Evolutionary conservation across 2,888 invertebrate genomes (phyloP).

Genomic region (Amblyteles armatorius): DNA sequence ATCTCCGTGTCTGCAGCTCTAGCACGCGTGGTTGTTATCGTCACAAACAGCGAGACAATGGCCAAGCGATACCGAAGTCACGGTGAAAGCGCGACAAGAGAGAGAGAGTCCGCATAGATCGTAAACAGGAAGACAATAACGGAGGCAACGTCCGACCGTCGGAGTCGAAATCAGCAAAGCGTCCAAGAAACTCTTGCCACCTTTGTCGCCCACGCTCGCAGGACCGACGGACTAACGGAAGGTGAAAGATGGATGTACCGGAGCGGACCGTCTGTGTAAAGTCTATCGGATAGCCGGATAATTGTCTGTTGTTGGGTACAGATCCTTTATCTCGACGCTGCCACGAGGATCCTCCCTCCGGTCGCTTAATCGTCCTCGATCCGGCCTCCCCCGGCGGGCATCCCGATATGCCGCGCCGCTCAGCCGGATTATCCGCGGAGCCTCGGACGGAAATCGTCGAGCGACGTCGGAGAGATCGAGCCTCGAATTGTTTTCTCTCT

Average conservation of each 20-base stretch:
- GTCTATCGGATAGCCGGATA: conserved; percentile 40
- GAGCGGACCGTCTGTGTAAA: background rate
- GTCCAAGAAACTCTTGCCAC: conserved; percentile 24
- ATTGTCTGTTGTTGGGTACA: conserved; percentile 34
- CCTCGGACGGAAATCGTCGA: conserved; percentile 2
- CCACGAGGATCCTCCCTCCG: background rate
- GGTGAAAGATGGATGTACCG: conserved; percentile 10
- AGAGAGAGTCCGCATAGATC: conserved; percentile 28
- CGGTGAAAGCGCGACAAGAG: conserved; percentile 55
- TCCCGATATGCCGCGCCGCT: background rate
- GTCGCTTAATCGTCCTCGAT: background rate
- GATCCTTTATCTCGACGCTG: conserved; percentile 12
- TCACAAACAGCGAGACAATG: conserved; percentile 47
- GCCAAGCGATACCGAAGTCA: conserved; percentile 31
- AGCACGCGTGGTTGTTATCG: conserved; percentile 18
- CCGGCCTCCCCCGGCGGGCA: background rate
- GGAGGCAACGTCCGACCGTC: conserved; percentile 9
- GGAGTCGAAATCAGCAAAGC: conserved; percentile 33
- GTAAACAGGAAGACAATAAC: conserved; percentile 50
- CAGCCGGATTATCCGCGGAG: conserved; percentile 13
- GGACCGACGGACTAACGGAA: conserved; percentile 7
- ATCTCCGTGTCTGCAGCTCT: background rate
- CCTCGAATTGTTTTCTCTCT: background rate
- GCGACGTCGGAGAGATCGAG: background rate
- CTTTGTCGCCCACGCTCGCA: conserved; percentile 10